These are phyloP conservation scores for Diploscapter pachys DNA, from an alignment of 1,140 invertebrate species.

Conservation along the genomic window DNA sequence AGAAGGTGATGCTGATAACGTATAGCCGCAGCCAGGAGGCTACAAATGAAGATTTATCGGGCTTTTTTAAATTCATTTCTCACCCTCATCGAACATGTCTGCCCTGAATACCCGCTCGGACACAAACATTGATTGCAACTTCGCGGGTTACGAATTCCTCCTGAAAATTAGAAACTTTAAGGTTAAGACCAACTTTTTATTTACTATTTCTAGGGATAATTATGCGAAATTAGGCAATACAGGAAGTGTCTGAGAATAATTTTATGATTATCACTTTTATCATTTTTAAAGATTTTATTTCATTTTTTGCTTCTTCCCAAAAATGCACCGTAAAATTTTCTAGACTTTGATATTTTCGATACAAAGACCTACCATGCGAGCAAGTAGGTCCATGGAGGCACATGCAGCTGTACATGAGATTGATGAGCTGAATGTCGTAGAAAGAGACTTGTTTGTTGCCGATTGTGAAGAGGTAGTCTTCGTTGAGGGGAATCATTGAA, in stretches of 20 bases:
- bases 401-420: constrained; percentile 3
- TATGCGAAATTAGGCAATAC: not conserved
- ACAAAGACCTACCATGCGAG: too few species aligned
- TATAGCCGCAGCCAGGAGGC: constrained; percentile 2
- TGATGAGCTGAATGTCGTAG: constrained; percentile 7
- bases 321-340: not conserved
- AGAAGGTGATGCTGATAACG: not conserved
- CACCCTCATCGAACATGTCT: constrained; percentile 3
- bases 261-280: not conserved
- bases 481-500: constrained; percentile 1
- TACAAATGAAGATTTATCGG: not conserved
- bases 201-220: not conserved
- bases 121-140: not conserved
- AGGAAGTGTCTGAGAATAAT: not conserved
- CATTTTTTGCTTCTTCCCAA: not conserved
- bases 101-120: constrained; percentile 7
- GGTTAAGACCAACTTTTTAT: not conserved
- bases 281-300: not conserved
- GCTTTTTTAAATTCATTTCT: not conserved
- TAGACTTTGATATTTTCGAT: not conserved
- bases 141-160: constrained; percentile 6
- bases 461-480: not conserved
- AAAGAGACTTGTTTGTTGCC: constrained; percentile 1
- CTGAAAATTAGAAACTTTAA: too few species aligned
- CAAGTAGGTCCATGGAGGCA: too few species aligned